Base-by-base conservation (phyloP, 2,797 vertebrate species). In the Aphelocoma californica region DNA sequence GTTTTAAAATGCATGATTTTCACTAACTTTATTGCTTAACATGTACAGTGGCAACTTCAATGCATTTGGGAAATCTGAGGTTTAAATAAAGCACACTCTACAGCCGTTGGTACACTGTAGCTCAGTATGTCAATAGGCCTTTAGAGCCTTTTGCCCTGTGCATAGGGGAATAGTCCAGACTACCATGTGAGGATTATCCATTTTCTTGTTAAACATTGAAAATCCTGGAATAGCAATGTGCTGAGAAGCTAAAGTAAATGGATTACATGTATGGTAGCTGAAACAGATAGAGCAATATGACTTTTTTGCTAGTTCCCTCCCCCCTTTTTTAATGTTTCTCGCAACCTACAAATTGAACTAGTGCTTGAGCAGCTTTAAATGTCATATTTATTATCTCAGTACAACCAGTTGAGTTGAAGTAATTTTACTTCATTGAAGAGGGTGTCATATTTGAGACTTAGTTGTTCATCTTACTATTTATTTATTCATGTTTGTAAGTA, bases 1-100 rank as follows among this genome's bases (percentile, higher is more conserved):
- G 97, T 98, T 98, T 98, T 97, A 98, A 98, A 95, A 96, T 98
- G 99, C 99, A 99, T 99, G 98, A 97, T 97, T 98, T 97, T 96
- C 96, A 97, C 97, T 95, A 96, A 96, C 95, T 96, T 93, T 96
- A 97, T 97, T 87, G 97, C 97, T 98, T 98, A 97, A 97, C 95
- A 97, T 98, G 97, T 98, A 98, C 97, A 97, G 97, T 97, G 97
- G 97, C 97, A 88, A 96, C 95, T 96, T 97, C 94, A 97, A 96
- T 86, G 96, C 97, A 83, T 97, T 97, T 97, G 97, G 95, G 95
- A 97, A 97, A 87, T 93, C 96, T 47, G 94, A 97, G 93, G 96
- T 95, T 96, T 97, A 93, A 96, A 93, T 93, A 95, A 97, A 96
- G 97, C 96, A 90, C 97, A 97, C 97, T 97, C 96, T 92, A 88